These are phyloP conservation scores for Aethes cnicana DNA, from an alignment of 2,888 invertebrate genomes.

Conservation along the genomic window DNA sequence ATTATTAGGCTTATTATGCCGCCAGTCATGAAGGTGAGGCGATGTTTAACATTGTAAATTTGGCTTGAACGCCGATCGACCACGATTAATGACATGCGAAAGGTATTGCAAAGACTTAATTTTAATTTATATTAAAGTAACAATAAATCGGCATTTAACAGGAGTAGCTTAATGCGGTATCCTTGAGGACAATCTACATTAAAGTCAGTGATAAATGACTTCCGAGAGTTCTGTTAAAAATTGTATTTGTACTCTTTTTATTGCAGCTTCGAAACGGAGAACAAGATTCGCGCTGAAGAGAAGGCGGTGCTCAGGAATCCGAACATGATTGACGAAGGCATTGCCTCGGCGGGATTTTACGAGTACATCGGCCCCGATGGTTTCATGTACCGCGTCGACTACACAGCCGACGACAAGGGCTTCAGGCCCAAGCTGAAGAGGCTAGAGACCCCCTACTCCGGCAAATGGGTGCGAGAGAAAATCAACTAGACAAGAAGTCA, in stretches of 20 bases:
- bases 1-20: conserved; percentile 35
- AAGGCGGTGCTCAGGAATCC: conserved; percentile 76
- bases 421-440: conserved; percentile 74
- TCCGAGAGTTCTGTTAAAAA: conserved; percentile 4
- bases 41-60: conserved; percentile 16
- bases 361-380: conserved; percentile 81
- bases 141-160: conserved; percentile 17
- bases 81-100: conserved; percentile 13
- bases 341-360: conserved; percentile 76
- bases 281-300: conserved; percentile 79
- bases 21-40: conserved; percentile 13
- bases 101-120: conserved; percentile 5
- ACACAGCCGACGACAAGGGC: conserved; percentile 78
- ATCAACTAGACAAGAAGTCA: conserved; percentile 52
- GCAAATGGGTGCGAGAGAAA: conserved; percentile 75
- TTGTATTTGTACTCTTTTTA: conserved; percentile 30
- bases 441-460: conserved; percentile 74
- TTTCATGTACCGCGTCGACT: conserved; percentile 78
- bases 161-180: conserved; percentile 13
- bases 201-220: conserved; percentile 6
- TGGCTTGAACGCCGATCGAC: conserved; percentile 3
- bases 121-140: conserved; percentile 9
- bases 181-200: conserved; percentile 10
- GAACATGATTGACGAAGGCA: conserved; percentile 75
- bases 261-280: conserved; percentile 78